phyloP scores from a whole-genome alignment of 2,888 invertebrate genomes.

The Athalia cordata region DNA sequence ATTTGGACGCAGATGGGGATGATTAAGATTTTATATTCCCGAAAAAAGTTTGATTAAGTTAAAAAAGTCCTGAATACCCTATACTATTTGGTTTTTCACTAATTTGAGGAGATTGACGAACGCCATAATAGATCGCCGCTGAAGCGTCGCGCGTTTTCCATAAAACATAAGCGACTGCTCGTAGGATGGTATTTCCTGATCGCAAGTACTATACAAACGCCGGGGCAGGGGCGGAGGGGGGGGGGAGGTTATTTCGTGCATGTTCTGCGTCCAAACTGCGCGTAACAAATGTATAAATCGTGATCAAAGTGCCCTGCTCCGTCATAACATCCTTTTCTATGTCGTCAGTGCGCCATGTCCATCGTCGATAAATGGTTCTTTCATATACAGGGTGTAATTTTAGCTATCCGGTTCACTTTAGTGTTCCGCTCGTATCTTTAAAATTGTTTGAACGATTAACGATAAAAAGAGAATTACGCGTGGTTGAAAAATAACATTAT shows the following conservation, averaged over 20 bases:
- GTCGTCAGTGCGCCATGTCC: constrained; percentile 12
- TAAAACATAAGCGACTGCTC: constrained; percentile 57
- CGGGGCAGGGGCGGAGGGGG: constrained; percentile 11
- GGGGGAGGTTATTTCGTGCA: constrained; percentile 49
- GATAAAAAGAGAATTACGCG: too few relatives aligned
- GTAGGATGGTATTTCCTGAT: constrained; percentile 59
- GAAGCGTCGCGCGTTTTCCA: constrained; percentile 56
- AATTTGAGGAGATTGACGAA: too few relatives aligned
- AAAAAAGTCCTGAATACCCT: too few relatives aligned
- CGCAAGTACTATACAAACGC: constrained; percentile 18
- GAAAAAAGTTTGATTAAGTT: too few relatives aligned
- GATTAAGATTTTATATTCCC: too few relatives aligned
- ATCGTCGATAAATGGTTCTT: constrained; percentile 21
- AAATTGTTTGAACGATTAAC: background rate
- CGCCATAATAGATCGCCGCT: too few relatives aligned
- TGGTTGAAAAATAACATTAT: too few relatives aligned
- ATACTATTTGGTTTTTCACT: too few relatives aligned
- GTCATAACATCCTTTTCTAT: constrained; percentile 7
- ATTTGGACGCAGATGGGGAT: too few relatives aligned
- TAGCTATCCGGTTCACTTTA: background rate
- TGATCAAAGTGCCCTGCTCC: constrained; percentile 9
- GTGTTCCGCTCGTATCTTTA: too few relatives aligned
- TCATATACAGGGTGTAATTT: background rate
- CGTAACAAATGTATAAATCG: constrained; percentile 50
- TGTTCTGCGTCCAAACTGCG: constrained; percentile 60